A percentile compares a stretch with the other conserved stretches of the same genome.
phyloP scores from a whole-genome alignment of 2,113 vertebrate genomes.

The Eleginops maclovinus region DNA sequence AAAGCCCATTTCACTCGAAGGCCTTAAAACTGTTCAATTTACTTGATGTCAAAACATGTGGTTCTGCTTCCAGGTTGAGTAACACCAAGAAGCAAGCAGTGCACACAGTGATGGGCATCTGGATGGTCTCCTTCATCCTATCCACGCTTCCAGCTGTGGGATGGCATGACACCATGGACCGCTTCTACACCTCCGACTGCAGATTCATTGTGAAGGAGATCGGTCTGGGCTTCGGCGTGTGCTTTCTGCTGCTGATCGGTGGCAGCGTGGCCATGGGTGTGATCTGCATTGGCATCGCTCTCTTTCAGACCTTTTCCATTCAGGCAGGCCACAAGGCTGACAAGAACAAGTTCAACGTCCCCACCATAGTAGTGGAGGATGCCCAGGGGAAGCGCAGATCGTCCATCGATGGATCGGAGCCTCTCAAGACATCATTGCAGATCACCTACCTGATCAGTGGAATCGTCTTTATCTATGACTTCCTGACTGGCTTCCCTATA shows the following conservation, averaged over 20 bases:
- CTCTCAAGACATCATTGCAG: constrained; percentile 91
- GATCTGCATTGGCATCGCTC: constrained; percentile 91
- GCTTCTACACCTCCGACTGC: constrained; percentile 93
- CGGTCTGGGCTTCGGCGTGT: constrained; percentile 93
- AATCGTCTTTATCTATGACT: constrained; percentile 93
- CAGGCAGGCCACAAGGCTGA: constrained; percentile 83
- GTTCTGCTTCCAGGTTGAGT: constrained; percentile 86
- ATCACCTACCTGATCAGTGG: constrained; percentile 93
- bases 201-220: constrained; percentile 95
- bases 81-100: constrained; percentile 95
- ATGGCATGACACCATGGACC: constrained; percentile 92
- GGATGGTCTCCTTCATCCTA: constrained; percentile 96
- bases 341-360: constrained; percentile 90
- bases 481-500: constrained; percentile 92
- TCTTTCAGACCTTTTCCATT: constrained; percentile 91
- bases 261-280: constrained; percentile 91
- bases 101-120: constrained; percentile 95
- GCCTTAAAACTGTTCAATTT: neutral
- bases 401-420: constrained; percentile 93
- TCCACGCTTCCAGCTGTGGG: constrained; percentile 93
- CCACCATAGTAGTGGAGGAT: constrained; percentile 94
- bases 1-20: neutral
- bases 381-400: constrained; percentile 93
- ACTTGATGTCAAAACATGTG: constrained; percentile 37
- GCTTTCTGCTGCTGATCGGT: constrained; percentile 92